phyloP scores from a whole-genome alignment of 2,113 vertebrate species.

The Oreocharis arfaki region DNA sequence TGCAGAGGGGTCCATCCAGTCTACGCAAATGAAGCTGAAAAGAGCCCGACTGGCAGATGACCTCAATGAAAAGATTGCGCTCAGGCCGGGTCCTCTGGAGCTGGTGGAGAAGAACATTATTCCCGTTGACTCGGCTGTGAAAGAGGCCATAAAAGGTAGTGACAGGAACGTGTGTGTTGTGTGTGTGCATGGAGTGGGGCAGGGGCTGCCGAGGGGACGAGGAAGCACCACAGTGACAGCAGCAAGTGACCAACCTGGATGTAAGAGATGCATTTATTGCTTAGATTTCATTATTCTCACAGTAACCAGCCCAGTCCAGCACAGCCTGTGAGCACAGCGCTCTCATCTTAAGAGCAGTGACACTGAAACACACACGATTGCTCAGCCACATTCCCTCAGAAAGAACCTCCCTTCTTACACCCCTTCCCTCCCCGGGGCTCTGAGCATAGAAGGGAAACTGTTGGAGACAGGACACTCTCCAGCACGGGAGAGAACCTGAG shows the following conservation, averaged over 20 bases:
- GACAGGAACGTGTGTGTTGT: not conserved
- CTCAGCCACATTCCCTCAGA: not conserved
- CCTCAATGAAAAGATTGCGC: slow-evolving; percentile 89
- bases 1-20: slow-evolving; percentile 78
- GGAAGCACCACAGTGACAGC: not conserved
- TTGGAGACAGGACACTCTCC: not conserved
- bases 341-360: not conserved
- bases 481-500: not conserved
- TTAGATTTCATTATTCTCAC: not conserved
- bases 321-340: not conserved
- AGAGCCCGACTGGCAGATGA: slow-evolving; percentile 86
- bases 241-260: not conserved
- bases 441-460: no score
- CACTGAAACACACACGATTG: not conserved
- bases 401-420: not conserved
- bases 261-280: not conserved
- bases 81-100: slow-evolving; percentile 87
- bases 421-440: not conserved
- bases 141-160: slow-evolving; percentile 86
- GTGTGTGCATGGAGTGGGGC: not conserved
- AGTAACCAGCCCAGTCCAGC: not conserved
- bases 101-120: slow-evolving; percentile 93
- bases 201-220: not conserved
- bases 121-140: slow-evolving; percentile 83
- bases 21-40: slow-evolving; percentile 88